Base-by-base conservation (phyloP, 2,113 vertebrate species). In the Xerus inauris region DNA sequence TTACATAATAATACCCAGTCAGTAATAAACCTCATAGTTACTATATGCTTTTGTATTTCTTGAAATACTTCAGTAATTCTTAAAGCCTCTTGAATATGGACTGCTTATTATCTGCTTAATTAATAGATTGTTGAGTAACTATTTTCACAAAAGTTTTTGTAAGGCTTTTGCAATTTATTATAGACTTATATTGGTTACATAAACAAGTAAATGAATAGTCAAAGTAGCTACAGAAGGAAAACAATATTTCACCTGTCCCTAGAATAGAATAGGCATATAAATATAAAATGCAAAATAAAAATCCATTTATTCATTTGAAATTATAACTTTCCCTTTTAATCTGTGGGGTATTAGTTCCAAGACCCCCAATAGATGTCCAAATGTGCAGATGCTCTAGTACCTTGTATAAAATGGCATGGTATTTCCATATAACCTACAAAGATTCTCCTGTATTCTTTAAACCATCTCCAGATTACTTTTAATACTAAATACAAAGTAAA, bases 91-190 rank as follows among this genome's bases (percentile, higher is more conserved):
- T 91, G 10, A 94, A 65, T 24, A 49, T 8, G 42, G 13, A 71
- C 2, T 57, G 45, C 54, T 71, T 84, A 64, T 64, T 90, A 81
- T 64, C 32, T 95, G 38, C 28, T 45, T 88, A 76, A 35, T 84
- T 84, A 92, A 84, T 85, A 67, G 9, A 42, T 79, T 79, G 19
- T 89, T 49, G 30, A 88, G 24, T 81, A 95, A 95, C 81, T 3
- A 94, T 67, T 85, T 94, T 54, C 57, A 90, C n/a, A 45, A 75
- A 64, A 54, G 76, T 87, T 87, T 42, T 57, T 91, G 4, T 87
- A 76, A 94, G 81, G 8, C 16, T 87, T 94, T 91, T 92, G 35
- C 40, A n/a, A 81, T 62, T 94, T 85, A 65, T 72, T 93, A 32
- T 0, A 6, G 2, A 59, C 30, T 64, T 12, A 38, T 40, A 2